Percentiles rank a stretch among this genome's conserved stretches.
These are phyloP conservation scores for Pachyramphus minor DNA, from an alignment of 2,113 vertebrate species.

Conservation along the genomic window DNA sequence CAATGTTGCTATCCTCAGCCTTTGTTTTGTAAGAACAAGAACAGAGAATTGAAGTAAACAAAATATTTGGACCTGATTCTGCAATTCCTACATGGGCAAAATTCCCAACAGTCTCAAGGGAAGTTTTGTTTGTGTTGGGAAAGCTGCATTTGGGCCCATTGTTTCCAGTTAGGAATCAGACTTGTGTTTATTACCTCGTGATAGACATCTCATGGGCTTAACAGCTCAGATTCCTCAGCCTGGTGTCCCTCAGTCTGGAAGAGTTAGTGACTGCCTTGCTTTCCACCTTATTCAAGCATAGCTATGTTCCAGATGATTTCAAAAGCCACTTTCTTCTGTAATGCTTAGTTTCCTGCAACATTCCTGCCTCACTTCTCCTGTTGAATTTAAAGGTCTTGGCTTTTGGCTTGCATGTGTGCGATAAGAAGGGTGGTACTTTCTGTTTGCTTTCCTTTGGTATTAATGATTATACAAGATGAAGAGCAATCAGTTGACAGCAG, in stretches of 20 bases:
- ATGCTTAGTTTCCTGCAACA: neutral
- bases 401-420: neutral
- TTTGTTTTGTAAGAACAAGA: slow-evolving; percentile 60
- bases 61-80: slow-evolving; percentile 55
- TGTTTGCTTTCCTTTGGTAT: neutral
- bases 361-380: neutral
- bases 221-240: neutral
- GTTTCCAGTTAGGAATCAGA: slow-evolving; percentile 49
- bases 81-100: slow-evolving; percentile 49
- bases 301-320: neutral
- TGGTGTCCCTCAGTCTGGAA: neutral
- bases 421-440: neutral
- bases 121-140: slow-evolving; percentile 53
- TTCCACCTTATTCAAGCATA: neutral
- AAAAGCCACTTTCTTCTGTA: neutral
- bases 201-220: neutral
- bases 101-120: slow-evolving; percentile 45
- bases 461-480: neutral
- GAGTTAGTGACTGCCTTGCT: neutral
- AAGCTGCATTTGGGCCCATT: slow-evolving; percentile 41
- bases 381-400: neutral
- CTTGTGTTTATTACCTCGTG: slow-evolving; percentile 30
- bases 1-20: slow-evolving; percentile 22
- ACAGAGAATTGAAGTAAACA: slow-evolving; percentile 57
- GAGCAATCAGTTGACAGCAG: neutral